phyloP scores from a whole-genome alignment of 2,797 vertebrate genomes.

The Anguilla marmorata region DNA sequence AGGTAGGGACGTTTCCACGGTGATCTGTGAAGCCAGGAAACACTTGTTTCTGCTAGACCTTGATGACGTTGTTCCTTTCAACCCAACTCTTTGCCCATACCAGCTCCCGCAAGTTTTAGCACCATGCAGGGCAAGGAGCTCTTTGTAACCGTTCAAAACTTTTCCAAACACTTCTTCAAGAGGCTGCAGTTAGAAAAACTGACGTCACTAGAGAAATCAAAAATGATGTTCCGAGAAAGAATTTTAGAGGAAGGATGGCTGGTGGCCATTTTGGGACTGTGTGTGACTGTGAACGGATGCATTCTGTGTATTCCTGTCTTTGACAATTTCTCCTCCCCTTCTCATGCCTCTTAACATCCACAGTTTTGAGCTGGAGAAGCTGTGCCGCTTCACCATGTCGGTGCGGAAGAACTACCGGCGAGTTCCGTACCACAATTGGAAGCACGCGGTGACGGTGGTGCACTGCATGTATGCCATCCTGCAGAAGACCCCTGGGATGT shows the following conservation, averaged over 20 bases:
- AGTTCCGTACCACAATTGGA: slow-evolving; percentile 99
- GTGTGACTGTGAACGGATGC: neutral
- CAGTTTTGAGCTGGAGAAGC: slow-evolving; percentile 96
- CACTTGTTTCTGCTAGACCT: neutral
- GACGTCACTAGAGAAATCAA: neutral
- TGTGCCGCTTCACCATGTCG: slow-evolving; percentile 98
- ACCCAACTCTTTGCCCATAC: neutral
- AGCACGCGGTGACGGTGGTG: slow-evolving; percentile 92
- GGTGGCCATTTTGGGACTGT: neutral
- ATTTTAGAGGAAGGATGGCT: neutral
- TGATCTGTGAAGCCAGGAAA: slow-evolving; percentile 1
- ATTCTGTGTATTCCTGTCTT: neutral
- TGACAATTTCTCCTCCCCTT: neutral
- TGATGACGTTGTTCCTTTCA: neutral
- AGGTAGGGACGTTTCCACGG: slow-evolving; percentile 70
- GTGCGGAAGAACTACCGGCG: slow-evolving; percentile 97
- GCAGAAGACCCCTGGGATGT: slow-evolving; percentile 83
- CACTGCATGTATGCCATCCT: slow-evolving; percentile 98
- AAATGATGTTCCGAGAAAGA: neutral
- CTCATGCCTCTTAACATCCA: neutral
- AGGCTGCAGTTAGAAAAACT: neutral
- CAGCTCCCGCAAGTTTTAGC: neutral
- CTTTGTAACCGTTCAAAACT: neutral
- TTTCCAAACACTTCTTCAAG: neutral
- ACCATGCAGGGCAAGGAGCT: neutral